These are phyloP conservation scores for Poecilobothrus nobilitatus DNA, from an alignment of 2,888 invertebrate species.

Conservation along the genomic window DNA sequence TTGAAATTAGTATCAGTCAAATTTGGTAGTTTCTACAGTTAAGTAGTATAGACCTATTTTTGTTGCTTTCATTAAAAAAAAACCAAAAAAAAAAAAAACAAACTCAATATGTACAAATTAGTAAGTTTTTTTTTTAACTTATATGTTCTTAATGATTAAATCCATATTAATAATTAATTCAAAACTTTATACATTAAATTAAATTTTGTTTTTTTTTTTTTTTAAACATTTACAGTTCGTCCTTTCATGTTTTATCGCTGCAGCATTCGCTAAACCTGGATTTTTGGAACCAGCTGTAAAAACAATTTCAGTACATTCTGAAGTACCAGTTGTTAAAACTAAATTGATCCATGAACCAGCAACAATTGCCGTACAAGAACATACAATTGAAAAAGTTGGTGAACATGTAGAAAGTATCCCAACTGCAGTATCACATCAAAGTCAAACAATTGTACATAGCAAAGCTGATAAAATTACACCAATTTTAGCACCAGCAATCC, in stretches of 20 bases:
- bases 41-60: background rate
- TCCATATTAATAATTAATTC: background rate
- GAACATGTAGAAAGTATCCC: slow-evolving; percentile 23
- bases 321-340: slow-evolving; percentile 12
- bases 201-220: too few species aligned
- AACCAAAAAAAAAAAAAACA: background rate
- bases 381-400: slow-evolving; percentile 23
- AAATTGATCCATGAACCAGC: slow-evolving; percentile 18
- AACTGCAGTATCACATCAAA: slow-evolving; percentile 45
- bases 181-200: background rate
- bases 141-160: too few species aligned
- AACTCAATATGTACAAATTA: background rate
- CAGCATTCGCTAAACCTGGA: slow-evolving; percentile 17
- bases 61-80: background rate
- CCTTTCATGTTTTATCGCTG: slow-evolving; percentile 17
- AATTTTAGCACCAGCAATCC: slow-evolving; percentile 23
- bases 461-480: slow-evolving; percentile 32
- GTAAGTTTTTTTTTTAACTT: background rate
- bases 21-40: background rate
- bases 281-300: background rate
- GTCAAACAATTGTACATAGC: slow-evolving; percentile 43
- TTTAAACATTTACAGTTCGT: slow-evolving; percentile 14
- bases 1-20: background rate
- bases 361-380: slow-evolving; percentile 22
- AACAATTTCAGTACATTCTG: background rate